Evolutionary conservation across 2,113 vertebrate genomes (phyloP), one percentile per base, ranked within the genome.

Genomic region (Calyptomena viridis): DNA sequence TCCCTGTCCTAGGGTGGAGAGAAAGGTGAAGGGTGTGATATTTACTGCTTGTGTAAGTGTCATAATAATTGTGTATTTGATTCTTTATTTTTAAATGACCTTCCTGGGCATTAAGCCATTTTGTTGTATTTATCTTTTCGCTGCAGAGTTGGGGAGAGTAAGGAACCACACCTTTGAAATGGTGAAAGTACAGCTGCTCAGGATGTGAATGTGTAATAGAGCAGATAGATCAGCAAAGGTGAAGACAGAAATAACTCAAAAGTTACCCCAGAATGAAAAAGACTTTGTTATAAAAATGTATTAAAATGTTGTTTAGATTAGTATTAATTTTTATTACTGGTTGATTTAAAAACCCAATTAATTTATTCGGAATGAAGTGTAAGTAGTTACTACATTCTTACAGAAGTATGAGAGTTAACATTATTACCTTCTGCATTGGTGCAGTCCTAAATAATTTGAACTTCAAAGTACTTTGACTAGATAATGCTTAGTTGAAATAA

Each of bases 31-130:
- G 93, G 95, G 96, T 95, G 94, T 95, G 96, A 97, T 97, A 96
- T 93, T 97, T 97, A 95, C 92, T 93, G 93, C 95, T 96, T 96
- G 96, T 91, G 78, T 96, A 94, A 95, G 88, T 94, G 91, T 96
- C 97, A 96, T 95, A 96, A 97, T 97, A 95, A 93, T 92, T 96
- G 91, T 96, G 92, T 96, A 94, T 95, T 97, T 5, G 55, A 96
- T 84, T 96, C 93, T 93, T 96, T 97, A 66, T 91, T 97, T 97
- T 97, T 81, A 96, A 96, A 96, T 96, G 21, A 79, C 90, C 88
- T 95, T 94, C 89, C 94, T 97, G 93, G 91, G 93, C 95, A 84
- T 75, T 60, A 84, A 92, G 96, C 94, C 96, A n/a, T 92, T 87
- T 93, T 92, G 85, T 76, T 9, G 50, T 80, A 49, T 94, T 96